Conservation (phyloP, 2,113 vertebrate genomes). For the Tangachromis dhanisi region DNA sequence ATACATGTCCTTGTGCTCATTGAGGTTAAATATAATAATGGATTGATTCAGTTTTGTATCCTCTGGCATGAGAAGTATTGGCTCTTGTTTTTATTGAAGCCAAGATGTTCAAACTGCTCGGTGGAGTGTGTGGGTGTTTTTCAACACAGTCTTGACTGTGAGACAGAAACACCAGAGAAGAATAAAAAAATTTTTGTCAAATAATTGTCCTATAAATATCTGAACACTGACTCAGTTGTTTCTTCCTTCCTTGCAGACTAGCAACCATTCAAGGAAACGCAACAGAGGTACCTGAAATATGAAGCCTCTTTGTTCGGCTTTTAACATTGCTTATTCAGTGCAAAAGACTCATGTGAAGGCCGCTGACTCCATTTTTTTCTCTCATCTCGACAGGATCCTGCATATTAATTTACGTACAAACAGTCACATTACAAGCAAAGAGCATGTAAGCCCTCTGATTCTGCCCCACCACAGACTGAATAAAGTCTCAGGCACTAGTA, state of each 20-base stretch:
- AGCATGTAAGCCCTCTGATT: not conserved
- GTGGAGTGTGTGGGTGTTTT: not conserved
- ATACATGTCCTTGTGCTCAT: not conserved
- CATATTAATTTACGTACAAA: not conserved
- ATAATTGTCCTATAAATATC: not conserved
- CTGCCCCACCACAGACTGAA: not conserved
- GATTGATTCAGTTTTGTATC: not conserved
- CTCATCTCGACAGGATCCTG: slow-evolving; percentile 8
- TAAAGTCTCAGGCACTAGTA: not conserved
- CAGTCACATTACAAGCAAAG: not conserved
- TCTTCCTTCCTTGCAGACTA: slow-evolving; percentile 48
- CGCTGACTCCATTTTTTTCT: not conserved
- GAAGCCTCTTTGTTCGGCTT: not conserved
- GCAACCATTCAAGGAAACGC: not conserved
- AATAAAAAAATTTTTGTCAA: rapidly evolving
- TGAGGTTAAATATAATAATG: not conserved
- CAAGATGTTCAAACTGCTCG: not conserved
- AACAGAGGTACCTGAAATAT: not conserved
- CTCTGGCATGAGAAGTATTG: not conserved
- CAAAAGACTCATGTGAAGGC: not conserved
- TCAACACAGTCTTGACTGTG: not conserved
- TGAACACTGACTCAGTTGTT: not conserved
- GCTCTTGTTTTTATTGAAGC: not conserved
- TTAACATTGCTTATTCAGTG: not conserved
- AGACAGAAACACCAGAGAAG: not conserved